Conservation (phyloP, 2,888 invertebrate species). For the Notodonta ziczac region DNA sequence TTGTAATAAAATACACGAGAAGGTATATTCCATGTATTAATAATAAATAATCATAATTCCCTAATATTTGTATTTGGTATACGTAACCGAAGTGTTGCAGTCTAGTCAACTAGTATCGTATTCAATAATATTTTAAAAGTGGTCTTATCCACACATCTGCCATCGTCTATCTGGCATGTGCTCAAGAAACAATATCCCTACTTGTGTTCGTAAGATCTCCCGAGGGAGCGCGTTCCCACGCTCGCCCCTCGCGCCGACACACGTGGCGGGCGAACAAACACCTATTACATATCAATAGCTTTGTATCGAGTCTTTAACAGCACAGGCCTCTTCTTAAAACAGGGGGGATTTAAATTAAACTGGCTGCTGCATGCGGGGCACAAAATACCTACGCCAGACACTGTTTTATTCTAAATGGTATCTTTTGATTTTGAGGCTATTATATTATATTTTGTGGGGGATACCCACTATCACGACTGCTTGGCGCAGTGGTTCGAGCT, state of each 20-base stretch:
- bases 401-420: too few relatives aligned
- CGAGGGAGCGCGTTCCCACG: constrained; percentile 76
- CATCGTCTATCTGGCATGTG: constrained; percentile 69
- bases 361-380: neutral
- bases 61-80: too few relatives aligned
- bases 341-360: neutral
- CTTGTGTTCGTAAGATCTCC: constrained; percentile 55
- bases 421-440: too few relatives aligned
- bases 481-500: too few relatives aligned
- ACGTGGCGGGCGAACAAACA: constrained; percentile 60
- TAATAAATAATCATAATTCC: too few relatives aligned
- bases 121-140: neutral
- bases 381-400: neutral
- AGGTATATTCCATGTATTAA: too few relatives aligned
- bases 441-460: too few relatives aligned
- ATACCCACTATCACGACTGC: too few relatives aligned
- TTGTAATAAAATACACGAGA: too few relatives aligned
- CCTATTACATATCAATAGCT: constrained; percentile 5
- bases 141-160: constrained; percentile 53
- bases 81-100: too few relatives aligned
- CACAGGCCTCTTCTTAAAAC: neutral
- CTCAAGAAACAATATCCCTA: constrained; percentile 81
- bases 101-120: too few relatives aligned
- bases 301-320: constrained; percentile 1
- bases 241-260: constrained; percentile 46